phyloP scores from a whole-genome alignment of 2,113 vertebrate genomes.

The Barnardius zonarius region DNA sequence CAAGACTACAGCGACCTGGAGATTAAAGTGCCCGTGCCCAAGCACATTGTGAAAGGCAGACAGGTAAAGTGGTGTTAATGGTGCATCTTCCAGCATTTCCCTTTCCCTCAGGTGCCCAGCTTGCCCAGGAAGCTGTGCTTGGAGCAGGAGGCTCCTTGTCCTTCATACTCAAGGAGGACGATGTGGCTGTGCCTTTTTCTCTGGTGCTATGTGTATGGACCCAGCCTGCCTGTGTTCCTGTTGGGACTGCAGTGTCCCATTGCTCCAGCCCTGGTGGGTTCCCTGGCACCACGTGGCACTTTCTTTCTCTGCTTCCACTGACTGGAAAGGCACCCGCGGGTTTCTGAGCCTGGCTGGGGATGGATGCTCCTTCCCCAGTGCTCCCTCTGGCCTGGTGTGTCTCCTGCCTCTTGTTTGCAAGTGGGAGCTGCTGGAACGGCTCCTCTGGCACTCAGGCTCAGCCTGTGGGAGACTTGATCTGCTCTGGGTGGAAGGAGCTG shows the following conservation, averaged over 20 bases:
- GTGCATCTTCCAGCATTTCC: neutral
- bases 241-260: neutral
- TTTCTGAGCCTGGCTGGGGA: neutral
- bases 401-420: neutral
- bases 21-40: slow-evolving; percentile 87
- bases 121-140: neutral
- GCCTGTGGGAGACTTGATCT: neutral
- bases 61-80: slow-evolving; percentile 76
- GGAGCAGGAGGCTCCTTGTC: neutral
- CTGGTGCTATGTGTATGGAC: neutral
- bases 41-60: slow-evolving; percentile 84
- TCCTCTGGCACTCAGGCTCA: neutral
- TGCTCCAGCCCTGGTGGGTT: neutral
- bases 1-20: slow-evolving; percentile 96
- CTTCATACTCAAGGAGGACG: neutral
- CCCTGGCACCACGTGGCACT: neutral
- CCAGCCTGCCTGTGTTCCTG: neutral
- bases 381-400: neutral
- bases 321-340: fast-evolving
- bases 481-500: neutral
- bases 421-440: neutral
- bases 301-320: neutral
- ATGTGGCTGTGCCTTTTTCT: neutral
- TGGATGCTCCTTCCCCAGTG: neutral
- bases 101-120: neutral